Evolutionary conservation across 1,140 invertebrate species (phyloP).

Genomic region (Meloidogyne chitwoodi): DNA sequence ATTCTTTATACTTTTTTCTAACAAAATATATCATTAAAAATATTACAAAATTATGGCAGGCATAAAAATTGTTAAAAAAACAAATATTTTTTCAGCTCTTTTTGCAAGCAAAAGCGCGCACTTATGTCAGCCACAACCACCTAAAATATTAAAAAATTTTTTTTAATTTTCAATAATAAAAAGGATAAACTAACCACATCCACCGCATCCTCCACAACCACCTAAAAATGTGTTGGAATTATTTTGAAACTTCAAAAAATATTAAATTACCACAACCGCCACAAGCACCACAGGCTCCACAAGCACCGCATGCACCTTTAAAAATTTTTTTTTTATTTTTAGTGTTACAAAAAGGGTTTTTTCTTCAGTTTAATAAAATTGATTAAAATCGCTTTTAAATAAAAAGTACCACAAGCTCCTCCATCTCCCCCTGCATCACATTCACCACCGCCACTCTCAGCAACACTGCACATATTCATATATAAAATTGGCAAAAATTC

Average conservation of each 20-base stretch:
- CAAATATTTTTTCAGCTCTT: too few species aligned
- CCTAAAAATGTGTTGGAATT: slow-evolving; percentile 13
- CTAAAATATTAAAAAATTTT: too few species aligned
- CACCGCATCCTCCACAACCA: slow-evolving; percentile 41
- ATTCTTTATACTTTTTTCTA: too few species aligned
- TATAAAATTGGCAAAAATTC: slow-evolving; percentile 41
- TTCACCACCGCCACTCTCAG: neutral
- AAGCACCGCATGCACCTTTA: slow-evolving; percentile 37
- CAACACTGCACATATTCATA: slow-evolving; percentile 29
- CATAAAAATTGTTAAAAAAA: too few species aligned
- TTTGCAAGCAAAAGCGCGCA: too few species aligned
- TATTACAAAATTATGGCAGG: too few species aligned
- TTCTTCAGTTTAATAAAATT: neutral
- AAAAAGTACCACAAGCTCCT: slow-evolving; percentile 22
- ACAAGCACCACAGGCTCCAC: slow-evolving; percentile 37
- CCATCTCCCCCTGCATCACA: slow-evolving; percentile 38
- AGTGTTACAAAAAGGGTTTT: neutral
- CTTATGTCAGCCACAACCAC: too few species aligned
- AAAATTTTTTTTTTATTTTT: neutral
- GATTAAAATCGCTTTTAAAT: neutral
- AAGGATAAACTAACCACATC: slow-evolving; percentile 22
- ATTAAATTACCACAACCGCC: slow-evolving; percentile 15
- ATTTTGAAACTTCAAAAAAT: neutral
- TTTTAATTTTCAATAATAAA: neutral
- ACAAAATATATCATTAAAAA: too few species aligned